Evolutionary conservation across 2,797 vertebrate species (phyloP), one percentile per base, ranked within the genome.

Genomic region (Crypturellus tataupa): DNA sequence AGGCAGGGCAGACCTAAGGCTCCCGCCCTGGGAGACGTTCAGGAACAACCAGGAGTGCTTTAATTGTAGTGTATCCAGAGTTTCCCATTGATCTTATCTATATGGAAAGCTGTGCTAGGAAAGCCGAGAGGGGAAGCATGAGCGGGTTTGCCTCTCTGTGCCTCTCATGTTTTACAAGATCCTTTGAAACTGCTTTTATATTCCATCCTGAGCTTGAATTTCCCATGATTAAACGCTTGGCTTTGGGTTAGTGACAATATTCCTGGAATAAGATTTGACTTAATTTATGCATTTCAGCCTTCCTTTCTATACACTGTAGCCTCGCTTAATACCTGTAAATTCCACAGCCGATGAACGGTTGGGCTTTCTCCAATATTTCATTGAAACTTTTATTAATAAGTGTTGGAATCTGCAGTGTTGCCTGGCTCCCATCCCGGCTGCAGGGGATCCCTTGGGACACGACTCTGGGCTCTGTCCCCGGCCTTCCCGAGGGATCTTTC

Each of bases 181-280:
- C 59, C 82, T 68, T 55, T 87, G 86, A 76, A 91, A 90, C 86
- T 80, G 63, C 55, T 76, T 89, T 87, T 81, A 92, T 56, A 56
- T 9, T 79, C 79, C 51, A 69, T 85, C 65, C 55, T 60, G 53
- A 55, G 51, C 68, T 81, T 60, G 56, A 94, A 92, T 88, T 90
- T 90, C 58, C 88, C 59, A 44, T 77, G 49, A 85, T 88, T 84
- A 87, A 93, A 89, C 31, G 67, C 7, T 17, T 6, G 11, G 62
- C n/a, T 92, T 87, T 49, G 76, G 82, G 85, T 44, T 77, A 96
- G 56, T 78, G 83, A 25, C 76, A 84, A 63, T 35, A 12, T 47
- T 49, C 68, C 51, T 91, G 56, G 78, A 68, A 81, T n/a, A 17
- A 86, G 64, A 58, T 56, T 75, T 87, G 40, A 79, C 87, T 1